These are phyloP conservation scores for Congeria kusceri DNA, from an alignment of 2,888 invertebrate species.

Conservation along the genomic window DNA sequence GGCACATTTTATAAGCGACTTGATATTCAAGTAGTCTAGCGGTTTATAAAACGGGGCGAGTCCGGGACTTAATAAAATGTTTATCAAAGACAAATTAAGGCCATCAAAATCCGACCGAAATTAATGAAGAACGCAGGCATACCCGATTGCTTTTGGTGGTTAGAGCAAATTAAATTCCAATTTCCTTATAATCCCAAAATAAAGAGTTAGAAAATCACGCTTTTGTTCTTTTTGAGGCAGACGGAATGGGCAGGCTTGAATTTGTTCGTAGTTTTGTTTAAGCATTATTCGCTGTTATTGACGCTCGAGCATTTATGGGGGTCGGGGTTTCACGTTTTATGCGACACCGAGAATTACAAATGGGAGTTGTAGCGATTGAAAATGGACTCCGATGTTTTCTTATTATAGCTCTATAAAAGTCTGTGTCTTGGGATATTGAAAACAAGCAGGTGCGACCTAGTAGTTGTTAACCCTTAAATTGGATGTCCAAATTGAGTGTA, in stretches of 20 bases:
- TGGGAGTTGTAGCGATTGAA: slow-evolving; percentile 29
- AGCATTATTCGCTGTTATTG: slow-evolving; percentile 23
- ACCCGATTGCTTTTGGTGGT: slow-evolving; percentile 25
- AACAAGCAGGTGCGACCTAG: slow-evolving; percentile 44
- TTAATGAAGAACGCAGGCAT: slow-evolving; percentile 36
- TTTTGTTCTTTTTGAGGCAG: slow-evolving; percentile 37
- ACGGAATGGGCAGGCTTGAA: slow-evolving; percentile 44
- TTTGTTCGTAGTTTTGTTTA: slow-evolving; percentile 27
- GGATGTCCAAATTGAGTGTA: too few species aligned
- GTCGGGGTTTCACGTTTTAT: slow-evolving; percentile 19
- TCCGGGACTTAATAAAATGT: slow-evolving; percentile 48
- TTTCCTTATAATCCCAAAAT: slow-evolving; percentile 52
- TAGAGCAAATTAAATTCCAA: slow-evolving; percentile 65
- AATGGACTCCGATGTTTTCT: slow-evolving; percentile 40
- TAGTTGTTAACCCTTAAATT: too few species aligned
- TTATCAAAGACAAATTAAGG: slow-evolving; percentile 64
- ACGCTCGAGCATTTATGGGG: slow-evolving; percentile 16
- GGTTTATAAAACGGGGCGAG: slow-evolving; percentile 44
- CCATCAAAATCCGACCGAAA: slow-evolving; percentile 42
- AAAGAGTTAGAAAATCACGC: slow-evolving; percentile 30
- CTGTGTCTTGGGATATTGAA: slow-evolving; percentile 33
- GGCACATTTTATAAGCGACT: slow-evolving; percentile 26
- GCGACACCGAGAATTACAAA: slow-evolving; percentile 44
- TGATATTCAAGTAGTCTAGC: slow-evolving; percentile 24
- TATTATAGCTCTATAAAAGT: slow-evolving; percentile 29